These are phyloP conservation scores for Andricus quercusramuli DNA, from an alignment of 2,888 invertebrate genomes.

Conservation along the genomic window DNA sequence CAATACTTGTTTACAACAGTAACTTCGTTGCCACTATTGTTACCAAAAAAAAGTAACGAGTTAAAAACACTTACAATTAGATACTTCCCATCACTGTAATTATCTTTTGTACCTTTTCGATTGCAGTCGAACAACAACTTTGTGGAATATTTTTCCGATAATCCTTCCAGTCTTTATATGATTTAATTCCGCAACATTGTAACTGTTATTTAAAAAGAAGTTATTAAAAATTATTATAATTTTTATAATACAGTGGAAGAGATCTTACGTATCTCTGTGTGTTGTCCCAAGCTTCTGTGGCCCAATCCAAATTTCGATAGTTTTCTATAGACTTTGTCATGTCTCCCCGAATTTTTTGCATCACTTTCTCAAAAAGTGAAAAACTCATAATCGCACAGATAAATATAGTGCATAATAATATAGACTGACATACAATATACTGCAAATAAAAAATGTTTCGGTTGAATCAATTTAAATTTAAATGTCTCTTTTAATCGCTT, in stretches of 20 bases:
- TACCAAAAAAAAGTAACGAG: too few species aligned
- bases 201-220: background rate
- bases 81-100: too few species aligned
- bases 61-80: too few species aligned
- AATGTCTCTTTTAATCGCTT: too few species aligned
- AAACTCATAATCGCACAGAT: conserved; percentile 63
- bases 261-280: conserved; percentile 68
- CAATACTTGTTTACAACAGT: too few species aligned
- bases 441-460: conserved; percentile 47
- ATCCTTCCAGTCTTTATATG: conserved; percentile 64
- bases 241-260: background rate
- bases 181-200: conserved; percentile 66
- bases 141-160: conserved; percentile 62
- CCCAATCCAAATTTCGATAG: conserved; percentile 61
- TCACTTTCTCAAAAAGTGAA: conserved; percentile 63
- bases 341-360: conserved; percentile 61
- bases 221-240: background rate
- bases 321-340: conserved; percentile 62
- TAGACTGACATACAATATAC: conserved; percentile 62
- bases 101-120: conserved; percentile 59
- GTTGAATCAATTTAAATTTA: background rate
- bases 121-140: conserved; percentile 64
- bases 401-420: conserved; percentile 61
- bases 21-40: too few species aligned
- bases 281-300: conserved; percentile 67